Percentiles rank a stretch among this genome's conserved stretches.
phyloP scores from a whole-genome alignment of 1,140 invertebrate species.

The Drosophila persimilis region DNA sequence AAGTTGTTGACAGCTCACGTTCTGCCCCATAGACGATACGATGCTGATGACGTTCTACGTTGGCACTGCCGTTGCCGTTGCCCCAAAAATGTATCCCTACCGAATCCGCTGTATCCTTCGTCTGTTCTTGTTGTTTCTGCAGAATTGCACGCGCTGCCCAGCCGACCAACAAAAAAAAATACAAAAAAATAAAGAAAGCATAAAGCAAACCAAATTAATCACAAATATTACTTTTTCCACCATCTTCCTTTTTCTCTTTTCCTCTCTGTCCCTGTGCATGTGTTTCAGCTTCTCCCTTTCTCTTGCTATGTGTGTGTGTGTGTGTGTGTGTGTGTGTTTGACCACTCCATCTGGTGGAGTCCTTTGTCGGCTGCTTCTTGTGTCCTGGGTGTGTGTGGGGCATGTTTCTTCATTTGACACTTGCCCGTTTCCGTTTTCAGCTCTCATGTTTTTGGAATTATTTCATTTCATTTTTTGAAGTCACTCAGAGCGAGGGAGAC shows the following conservation, averaged over 20 bases:
- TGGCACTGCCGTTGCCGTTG: not conserved
- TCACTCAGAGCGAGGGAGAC: constrained; percentile 29
- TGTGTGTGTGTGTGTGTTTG: not conserved
- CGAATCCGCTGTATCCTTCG: constrained; percentile 3
- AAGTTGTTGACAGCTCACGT: constrained; percentile 80
- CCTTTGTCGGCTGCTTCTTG: constrained; percentile 5
- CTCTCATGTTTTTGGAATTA: constrained; percentile 80
- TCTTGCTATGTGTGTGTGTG: not conserved
- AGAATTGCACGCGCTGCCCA: constrained; percentile 55
- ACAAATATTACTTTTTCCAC: constrained; percentile 69
- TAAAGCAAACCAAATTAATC: constrained; percentile 76
- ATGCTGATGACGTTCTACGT: constrained; percentile 44
- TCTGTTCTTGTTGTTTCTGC: constrained; percentile 34
- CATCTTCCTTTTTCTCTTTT: not conserved
- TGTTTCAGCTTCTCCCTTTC: not conserved
- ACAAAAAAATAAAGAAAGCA: constrained; percentile 29
- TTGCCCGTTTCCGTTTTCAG: constrained; percentile 79
- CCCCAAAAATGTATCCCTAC: constrained; percentile 16
- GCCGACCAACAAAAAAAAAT: constrained; percentile 52
- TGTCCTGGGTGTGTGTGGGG: constrained; percentile 31
- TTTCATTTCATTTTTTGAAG: constrained; percentile 78
- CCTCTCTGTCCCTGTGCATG: not conserved
- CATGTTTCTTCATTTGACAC: constrained; percentile 71
- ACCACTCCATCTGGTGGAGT: no score
- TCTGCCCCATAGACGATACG: constrained; percentile 64